Conservation (phyloP, 1,140 invertebrate genomes). For the Odontomachus brunneus region DNA sequence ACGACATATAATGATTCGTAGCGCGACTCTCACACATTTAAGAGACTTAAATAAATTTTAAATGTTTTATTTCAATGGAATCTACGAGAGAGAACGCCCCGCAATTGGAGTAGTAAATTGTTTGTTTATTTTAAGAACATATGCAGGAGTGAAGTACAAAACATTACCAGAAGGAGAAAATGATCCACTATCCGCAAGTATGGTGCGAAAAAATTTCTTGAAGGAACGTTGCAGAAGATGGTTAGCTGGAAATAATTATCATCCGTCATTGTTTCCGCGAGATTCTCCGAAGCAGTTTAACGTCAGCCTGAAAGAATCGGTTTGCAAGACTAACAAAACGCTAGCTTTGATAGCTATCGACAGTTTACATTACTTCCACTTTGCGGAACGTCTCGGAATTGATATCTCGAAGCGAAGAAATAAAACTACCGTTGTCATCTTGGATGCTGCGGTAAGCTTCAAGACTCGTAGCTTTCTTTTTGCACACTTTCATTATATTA, state of each 20-base stretch:
- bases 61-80: too few species aligned
- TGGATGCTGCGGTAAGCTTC: constrained; percentile 89
- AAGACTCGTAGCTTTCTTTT: background rate
- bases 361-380: constrained; percentile 89
- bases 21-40: background rate
- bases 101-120: constrained; percentile 47
- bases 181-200: constrained; percentile 86
- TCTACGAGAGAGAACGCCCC: background rate
- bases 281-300: constrained; percentile 54
- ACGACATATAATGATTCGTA: background rate
- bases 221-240: constrained; percentile 79
- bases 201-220: constrained; percentile 68
- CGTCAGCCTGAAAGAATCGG: constrained; percentile 80
- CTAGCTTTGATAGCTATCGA: constrained; percentile 91
- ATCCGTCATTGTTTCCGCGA: constrained; percentile 77
- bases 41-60: background rate
- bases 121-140: constrained; percentile 52
- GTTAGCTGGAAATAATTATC: constrained; percentile 80
- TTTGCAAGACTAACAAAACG: constrained; percentile 88
- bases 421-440: constrained; percentile 89
- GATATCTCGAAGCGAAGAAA: constrained; percentile 87
- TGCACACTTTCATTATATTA: background rate
- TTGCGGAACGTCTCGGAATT: constrained; percentile 90
- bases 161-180: constrained; percentile 84
- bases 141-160: constrained; percentile 70